Evolutionary conservation across 1,140 invertebrate genomes (phyloP).

Genomic region (Leucophenga varia): DNA sequence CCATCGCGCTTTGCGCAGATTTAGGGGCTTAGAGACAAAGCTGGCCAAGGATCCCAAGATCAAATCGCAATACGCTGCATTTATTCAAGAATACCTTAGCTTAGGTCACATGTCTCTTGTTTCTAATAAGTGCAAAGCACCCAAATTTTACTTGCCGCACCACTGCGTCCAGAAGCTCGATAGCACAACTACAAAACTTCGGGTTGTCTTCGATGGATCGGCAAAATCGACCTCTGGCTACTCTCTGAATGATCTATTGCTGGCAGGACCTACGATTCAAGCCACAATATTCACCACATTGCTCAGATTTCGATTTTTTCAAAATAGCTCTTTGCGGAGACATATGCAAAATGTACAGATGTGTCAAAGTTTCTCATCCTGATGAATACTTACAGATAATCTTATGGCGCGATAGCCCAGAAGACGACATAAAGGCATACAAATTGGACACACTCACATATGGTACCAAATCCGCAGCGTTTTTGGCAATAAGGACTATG

Average conservation of each 20-base stretch:
- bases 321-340: slow-evolving; percentile 7
- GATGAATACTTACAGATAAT: slow-evolving; percentile 13
- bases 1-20: neutral
- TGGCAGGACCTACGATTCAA: slow-evolving; percentile 18
- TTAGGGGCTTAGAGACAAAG: neutral
- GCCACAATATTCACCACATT: slow-evolving; percentile 36
- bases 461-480: slow-evolving; percentile 31
- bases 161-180: slow-evolving; percentile 16
- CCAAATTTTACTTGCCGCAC: slow-evolving; percentile 14
- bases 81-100: slow-evolving; percentile 2
- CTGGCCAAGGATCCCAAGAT: neutral
- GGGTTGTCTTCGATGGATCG: slow-evolving; percentile 16
- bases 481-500: slow-evolving; percentile 31
- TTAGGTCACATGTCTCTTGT: slow-evolving; percentile 3
- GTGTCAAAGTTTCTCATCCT: neutral
- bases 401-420: neutral
- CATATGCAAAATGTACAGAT: slow-evolving; percentile 24
- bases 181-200: slow-evolving; percentile 24
- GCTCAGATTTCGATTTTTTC: slow-evolving; percentile 47
- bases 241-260: slow-evolving; percentile 22
- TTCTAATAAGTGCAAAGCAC: neutral
- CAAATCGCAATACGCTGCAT: neutral
- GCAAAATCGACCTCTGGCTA: slow-evolving; percentile 9
- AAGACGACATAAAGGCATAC: slow-evolving; percentile 14
- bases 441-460: slow-evolving; percentile 36